These are phyloP conservation scores for Rhagium mordax DNA, from an alignment of 2,888 invertebrate species.

Conservation along the genomic window DNA sequence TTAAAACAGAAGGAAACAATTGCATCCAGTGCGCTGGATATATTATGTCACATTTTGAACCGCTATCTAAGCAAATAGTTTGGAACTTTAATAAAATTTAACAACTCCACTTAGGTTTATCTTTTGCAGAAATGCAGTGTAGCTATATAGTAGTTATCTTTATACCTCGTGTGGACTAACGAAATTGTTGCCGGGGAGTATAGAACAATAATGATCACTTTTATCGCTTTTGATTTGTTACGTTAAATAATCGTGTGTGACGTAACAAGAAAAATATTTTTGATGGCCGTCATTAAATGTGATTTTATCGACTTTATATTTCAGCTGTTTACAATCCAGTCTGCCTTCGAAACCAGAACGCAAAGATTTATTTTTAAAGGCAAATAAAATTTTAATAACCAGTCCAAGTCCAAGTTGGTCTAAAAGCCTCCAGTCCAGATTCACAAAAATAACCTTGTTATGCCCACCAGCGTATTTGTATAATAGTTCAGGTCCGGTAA, in stretches of 20 bases:
- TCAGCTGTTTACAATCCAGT: too few relatives aligned
- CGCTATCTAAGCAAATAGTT: neutral
- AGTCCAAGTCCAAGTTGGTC: too few relatives aligned
- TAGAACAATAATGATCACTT: neutral
- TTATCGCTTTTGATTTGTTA: neutral
- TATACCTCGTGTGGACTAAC: neutral
- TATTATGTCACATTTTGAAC: slow-evolving; percentile 10
- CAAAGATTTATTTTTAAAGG: too few relatives aligned
- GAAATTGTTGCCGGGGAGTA: neutral
- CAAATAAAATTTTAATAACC: too few relatives aligned
- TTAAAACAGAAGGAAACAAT: neutral
- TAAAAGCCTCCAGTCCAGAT: too few relatives aligned
- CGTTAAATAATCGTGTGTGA: too few relatives aligned
- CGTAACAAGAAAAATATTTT: too few relatives aligned
- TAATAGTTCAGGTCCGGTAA: neutral
- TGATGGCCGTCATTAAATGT: too few relatives aligned
- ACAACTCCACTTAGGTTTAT: slow-evolving; percentile 6
- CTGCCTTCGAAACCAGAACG: too few relatives aligned
- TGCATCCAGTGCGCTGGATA: neutral
- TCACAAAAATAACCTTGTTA: too few relatives aligned
- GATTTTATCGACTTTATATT: too few relatives aligned
- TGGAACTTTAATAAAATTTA: slow-evolving; percentile 9
- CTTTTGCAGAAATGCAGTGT: neutral
- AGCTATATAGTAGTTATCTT: neutral
- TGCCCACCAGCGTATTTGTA: neutral